These are phyloP conservation scores for Myotis findleyi DNA, from an alignment of 2,797 vertebrate species.

Conservation along the genomic window DNA sequence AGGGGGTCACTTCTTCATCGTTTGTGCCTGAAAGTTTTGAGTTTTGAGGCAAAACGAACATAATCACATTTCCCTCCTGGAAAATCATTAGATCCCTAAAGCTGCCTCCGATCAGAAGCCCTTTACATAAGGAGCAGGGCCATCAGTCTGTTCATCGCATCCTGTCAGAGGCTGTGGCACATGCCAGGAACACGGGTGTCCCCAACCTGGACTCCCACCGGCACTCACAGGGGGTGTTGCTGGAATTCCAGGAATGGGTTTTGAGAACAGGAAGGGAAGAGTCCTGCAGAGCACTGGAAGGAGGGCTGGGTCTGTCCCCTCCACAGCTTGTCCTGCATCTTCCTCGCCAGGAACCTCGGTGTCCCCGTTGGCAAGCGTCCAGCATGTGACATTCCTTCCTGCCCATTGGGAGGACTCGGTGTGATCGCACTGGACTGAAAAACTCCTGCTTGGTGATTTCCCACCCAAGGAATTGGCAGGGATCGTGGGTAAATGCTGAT, in stretches of 20 bases:
- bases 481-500: background rate
- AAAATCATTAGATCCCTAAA: background rate
- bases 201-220: background rate
- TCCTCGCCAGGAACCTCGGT: accelerated
- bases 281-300: too few species aligned
- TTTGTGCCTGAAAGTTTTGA: background rate
- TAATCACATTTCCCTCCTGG: background rate
- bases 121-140: background rate
- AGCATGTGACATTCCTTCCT: accelerated
- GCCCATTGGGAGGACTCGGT: accelerated
- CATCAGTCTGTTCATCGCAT: background rate
- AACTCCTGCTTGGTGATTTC: background rate
- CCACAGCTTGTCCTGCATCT: background rate
- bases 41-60: background rate
- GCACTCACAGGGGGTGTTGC: accelerated
- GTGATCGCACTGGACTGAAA: accelerated
- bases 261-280: too few species aligned
- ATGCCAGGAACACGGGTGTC: accelerated
- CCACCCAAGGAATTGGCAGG: too few species aligned
- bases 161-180: background rate
- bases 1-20: accelerated
- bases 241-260: background rate
- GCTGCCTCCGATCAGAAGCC: background rate
- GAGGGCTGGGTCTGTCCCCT: too few species aligned
- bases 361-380: accelerated